Conservation (phyloP, 2,888 invertebrate species). For the Dicyrtoma fusca region DNA sequence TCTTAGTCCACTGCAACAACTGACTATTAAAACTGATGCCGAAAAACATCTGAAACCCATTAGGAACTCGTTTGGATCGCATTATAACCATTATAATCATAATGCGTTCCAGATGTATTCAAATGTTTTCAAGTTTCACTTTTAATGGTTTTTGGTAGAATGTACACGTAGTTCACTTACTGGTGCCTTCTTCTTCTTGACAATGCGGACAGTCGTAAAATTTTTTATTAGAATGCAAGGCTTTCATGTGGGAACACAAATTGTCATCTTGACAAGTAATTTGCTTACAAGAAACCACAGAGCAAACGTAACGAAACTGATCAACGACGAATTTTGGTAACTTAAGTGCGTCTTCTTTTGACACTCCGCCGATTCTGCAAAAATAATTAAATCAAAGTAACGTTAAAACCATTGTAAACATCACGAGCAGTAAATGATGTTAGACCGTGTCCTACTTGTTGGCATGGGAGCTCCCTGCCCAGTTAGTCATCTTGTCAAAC, state of each 20-base stretch:
- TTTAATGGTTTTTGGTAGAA: too few species aligned
- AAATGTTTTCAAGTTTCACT: too few species aligned
- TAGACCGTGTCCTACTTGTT: constrained; percentile 44
- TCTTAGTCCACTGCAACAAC: too few species aligned
- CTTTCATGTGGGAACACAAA: constrained; percentile 73
- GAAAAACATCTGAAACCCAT: too few species aligned
- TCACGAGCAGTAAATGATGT: not conserved
- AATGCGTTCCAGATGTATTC: too few species aligned
- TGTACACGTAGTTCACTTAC: too few species aligned
- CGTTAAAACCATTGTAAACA: not conserved
- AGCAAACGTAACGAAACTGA: constrained; percentile 70
- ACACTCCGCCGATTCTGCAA: constrained; percentile 44
- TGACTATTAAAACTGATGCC: constrained; percentile 6
- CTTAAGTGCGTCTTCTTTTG: constrained; percentile 48
- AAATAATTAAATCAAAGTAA: not conserved
- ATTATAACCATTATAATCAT: too few species aligned
- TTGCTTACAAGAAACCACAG: constrained; percentile 71
- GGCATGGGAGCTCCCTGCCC: constrained; percentile 71
- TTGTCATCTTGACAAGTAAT: constrained; percentile 72
- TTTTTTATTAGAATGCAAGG: constrained; percentile 68
- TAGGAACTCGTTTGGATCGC: too few species aligned
- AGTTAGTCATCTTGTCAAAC: constrained; percentile 83
- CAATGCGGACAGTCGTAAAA: constrained; percentile 75
- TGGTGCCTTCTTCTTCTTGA: constrained; percentile 59
- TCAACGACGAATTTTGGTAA: constrained; percentile 64